Evolutionary conservation across 2,888 invertebrate species (phyloP), one percentile per base, ranked within the genome.

Genomic region (Brassicogethes aeneus): DNA sequence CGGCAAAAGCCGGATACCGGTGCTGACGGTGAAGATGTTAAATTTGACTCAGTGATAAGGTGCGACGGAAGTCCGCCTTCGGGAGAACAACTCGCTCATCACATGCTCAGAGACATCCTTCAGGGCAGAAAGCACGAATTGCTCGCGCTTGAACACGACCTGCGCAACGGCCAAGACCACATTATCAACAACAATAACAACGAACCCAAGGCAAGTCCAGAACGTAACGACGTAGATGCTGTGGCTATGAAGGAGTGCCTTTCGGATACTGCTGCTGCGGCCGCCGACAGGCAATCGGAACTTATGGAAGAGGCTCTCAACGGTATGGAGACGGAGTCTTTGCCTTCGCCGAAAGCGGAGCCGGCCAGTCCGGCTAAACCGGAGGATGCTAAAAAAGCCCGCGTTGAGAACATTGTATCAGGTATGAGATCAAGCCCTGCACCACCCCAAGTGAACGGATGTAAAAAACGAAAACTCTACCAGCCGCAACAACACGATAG

Each of bases 361-460:
- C 73, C 74, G 47, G 64, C 76, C 40, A 84, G 82, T 53, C 77
- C 83, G 49, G 69, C 65, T 7, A 65, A 66, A 47, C 69, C 69
- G 10, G 69, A 69, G 42, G 90, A 90, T 66, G 82, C 88, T 61
- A 94, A 94, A 70, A 82, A 92, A 56, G 92, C 92, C 33, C 82
- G 94, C 54, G 92, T 94, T 51, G 94, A 95, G 71, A 92, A 91
- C 68, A 94, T 95, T 59, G 90, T 94, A 56, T 91, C 89, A 53
- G 87, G 86, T 51, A 94, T 94, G 88, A 80, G 91, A 48, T 83
- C 87, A 50, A 88, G 88, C 63, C 89, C 89, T 30, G 85, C 82
- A 47, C 83, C 84, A 15, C 76, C 79, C 1, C 82, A 84, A 65
- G 86, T 88, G 53, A 92, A 92, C 70, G 92, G 93, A 36, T 93